Percentiles rank a stretch among this genome's conserved stretches.
phyloP scores from a whole-genome alignment of 1,140 invertebrate species.

The Wasmannia auropunctata region DNA sequence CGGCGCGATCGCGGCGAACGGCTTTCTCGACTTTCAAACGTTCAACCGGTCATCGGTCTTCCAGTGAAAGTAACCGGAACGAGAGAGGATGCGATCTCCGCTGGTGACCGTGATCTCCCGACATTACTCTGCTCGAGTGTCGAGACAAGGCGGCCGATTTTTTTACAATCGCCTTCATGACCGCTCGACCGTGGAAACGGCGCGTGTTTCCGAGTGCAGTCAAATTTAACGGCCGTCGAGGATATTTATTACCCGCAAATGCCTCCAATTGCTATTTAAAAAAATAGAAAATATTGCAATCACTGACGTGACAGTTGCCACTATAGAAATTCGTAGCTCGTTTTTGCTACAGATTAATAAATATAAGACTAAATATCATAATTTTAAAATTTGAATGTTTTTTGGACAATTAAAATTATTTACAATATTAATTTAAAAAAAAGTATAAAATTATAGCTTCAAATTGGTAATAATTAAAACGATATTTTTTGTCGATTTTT shows the following conservation, averaged over 20 bases:
- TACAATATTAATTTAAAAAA: neutral
- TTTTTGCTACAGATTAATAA: neutral
- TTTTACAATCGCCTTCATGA: conserved; percentile 19
- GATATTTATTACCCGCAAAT: neutral
- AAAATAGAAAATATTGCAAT: neutral
- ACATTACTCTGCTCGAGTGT: conserved; percentile 26
- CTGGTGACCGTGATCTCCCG: conserved; percentile 73
- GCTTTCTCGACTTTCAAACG: conserved; percentile 78
- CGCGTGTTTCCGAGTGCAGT: neutral
- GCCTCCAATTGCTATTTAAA: neutral
- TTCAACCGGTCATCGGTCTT: conserved; percentile 73
- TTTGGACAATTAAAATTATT: neutral
- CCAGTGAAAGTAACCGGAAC: conserved; percentile 75
- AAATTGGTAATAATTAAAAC: neutral
- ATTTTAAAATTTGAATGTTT: neutral
- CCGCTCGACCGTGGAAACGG: conserved; percentile 26
- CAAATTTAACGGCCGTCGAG: conserved; percentile 9
- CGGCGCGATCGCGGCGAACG: conserved; percentile 14
- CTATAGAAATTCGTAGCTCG: neutral
- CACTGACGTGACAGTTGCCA: neutral
- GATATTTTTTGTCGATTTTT: neutral
- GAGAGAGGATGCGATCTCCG: conserved; percentile 67
- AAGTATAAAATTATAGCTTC: neutral
- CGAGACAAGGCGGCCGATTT: neutral
- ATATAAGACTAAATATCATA: neutral